Evolutionary conservation across 2,888 invertebrate genomes (phyloP), one percentile per base, ranked within the genome.

Genomic region (Diarsia mendica): DNA sequence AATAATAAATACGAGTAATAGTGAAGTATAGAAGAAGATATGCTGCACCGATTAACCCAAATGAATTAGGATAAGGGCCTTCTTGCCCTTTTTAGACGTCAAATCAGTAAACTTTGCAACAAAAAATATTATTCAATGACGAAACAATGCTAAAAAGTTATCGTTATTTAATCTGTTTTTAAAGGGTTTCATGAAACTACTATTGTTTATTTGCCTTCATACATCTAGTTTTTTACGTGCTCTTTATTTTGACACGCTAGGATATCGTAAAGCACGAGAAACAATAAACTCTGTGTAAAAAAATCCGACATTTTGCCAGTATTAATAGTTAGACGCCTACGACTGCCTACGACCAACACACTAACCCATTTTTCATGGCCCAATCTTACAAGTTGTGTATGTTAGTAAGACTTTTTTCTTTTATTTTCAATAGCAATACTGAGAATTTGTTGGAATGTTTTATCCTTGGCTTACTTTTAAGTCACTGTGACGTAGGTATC

Each of bases 351-450:
- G 64, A 67, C 28, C 63, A 70, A 58, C 76, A 79, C 58, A 86
- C 82, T 85, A 86, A 86, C 85, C 87, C 67, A 85, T 72, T 84
- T 85, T 67, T 84, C 78, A 80, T 55, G 68, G 44, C 68, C 67
- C 60, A 84, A 75, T 84, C 70, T 84, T 60, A 53, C 51, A 69
- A 75, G 61, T 69, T 80, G 66, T 80, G 71, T 72, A 64, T 79
- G 63, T 79, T 83, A 65, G 73, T 71, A 28, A 79, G 13, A 63
- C 18, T 67, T 63, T 71, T 70, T 82, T 75, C 51, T 66, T 65
- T 74, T 69, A 79, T 74, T 79, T 78, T 73, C 51, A 67, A 51
- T 69, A 67, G 55, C 51, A 65, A 48, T 69, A 67, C 70, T 65
- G 28, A 70, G 67, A 79, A 70, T 74, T 74, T 67, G 49, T 51